Conservation (phyloP, 2,113 vertebrate genomes). For the Orycteropus afer region DNA sequence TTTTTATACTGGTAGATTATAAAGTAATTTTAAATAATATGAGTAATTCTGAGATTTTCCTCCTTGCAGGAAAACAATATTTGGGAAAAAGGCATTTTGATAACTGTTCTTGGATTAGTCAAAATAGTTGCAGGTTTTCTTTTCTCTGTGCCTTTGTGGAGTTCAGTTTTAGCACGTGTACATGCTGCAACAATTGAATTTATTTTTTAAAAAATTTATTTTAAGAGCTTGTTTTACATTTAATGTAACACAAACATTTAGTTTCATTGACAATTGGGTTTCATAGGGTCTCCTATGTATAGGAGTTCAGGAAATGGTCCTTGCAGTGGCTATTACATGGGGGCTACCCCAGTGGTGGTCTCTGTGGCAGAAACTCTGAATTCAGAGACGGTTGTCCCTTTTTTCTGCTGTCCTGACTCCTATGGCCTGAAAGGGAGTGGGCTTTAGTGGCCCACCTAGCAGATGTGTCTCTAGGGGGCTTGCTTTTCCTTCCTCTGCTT, state of each 20-base stretch:
- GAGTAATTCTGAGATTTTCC: background rate
- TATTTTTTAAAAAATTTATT: no score
- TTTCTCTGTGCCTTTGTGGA: background rate
- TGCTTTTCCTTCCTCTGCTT: constrained; percentile 56
- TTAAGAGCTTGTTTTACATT: no score
- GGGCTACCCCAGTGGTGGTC: background rate
- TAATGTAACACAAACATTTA: no score
- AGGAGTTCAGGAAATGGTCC: background rate
- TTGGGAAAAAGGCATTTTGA: background rate
- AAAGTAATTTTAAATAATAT: background rate
- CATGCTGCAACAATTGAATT: no score
- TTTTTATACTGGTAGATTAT: background rate
- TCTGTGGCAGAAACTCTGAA: background rate
- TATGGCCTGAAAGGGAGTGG: background rate
- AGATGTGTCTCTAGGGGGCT: background rate
- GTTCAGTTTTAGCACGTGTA: rapidly evolving
- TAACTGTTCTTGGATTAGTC: background rate
- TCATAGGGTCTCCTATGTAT: background rate
- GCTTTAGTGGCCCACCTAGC: background rate
- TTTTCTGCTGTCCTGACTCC: background rate
- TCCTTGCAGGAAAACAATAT: background rate
- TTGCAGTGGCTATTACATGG: background rate
- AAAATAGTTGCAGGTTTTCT: rapidly evolving
- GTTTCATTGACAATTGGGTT: no score
- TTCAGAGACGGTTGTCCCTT: background rate